Conservation (phyloP, 2,113 vertebrate species). For the Cisticola juncidis region DNA sequence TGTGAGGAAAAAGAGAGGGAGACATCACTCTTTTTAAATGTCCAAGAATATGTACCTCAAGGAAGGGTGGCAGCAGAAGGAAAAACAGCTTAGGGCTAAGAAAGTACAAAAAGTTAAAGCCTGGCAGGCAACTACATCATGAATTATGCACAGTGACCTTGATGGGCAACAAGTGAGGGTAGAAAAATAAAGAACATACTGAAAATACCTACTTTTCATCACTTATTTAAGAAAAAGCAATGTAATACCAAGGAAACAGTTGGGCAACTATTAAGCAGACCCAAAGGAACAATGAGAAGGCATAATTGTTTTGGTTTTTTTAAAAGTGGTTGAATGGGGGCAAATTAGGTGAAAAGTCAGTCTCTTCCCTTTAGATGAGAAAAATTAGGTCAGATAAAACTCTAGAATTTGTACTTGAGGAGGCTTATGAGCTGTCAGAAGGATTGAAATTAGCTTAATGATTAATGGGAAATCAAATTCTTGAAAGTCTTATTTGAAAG, state of each 20-base stretch:
- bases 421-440: not conserved
- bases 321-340: not conserved
- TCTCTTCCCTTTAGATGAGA: not conserved
- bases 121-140: not conserved
- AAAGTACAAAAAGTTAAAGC: not conserved
- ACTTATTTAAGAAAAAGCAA: not conserved
- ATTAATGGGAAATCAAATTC: not conserved
- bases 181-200: not conserved
- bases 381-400: not conserved
- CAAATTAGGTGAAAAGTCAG: not conserved
- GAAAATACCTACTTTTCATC: not conserved
- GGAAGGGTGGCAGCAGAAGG: not conserved
- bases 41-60: not conserved
- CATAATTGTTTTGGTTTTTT: not conserved
- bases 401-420: not conserved
- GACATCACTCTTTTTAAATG: not conserved
- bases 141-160: not conserved
- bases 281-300: not conserved
- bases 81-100: not conserved
- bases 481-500: not conserved
- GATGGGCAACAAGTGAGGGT: not conserved
- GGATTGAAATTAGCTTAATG: not conserved
- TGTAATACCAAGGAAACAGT: not conserved
- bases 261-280: not conserved
- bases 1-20: not conserved